Percentiles rank a stretch among this genome's conserved stretches.
phyloP scores from a whole-genome alignment of 2,888 invertebrate species.

The Ennomos quercinarius region DNA sequence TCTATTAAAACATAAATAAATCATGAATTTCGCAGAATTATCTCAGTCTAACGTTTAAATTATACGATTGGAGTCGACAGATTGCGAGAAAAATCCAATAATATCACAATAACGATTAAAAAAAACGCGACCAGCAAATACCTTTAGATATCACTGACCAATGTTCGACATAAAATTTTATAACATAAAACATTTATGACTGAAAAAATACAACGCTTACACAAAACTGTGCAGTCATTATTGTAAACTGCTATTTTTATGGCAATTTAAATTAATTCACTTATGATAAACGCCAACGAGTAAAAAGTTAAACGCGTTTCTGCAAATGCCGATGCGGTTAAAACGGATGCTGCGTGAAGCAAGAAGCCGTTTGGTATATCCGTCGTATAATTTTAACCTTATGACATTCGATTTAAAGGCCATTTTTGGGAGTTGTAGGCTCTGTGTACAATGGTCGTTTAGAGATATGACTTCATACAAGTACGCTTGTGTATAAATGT shows the following conservation, averaged over 20 bases:
- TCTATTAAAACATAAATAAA: slow-evolving; percentile 41
- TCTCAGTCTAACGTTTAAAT: slow-evolving; percentile 26
- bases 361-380: slow-evolving; percentile 57
- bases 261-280: slow-evolving; percentile 81
- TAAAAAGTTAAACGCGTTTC: slow-evolving; percentile 70
- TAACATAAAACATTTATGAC: slow-evolving; percentile 63
- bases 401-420: slow-evolving; percentile 6
- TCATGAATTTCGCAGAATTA: slow-evolving; percentile 29
- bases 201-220: slow-evolving; percentile 48
- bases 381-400: slow-evolving; percentile 23
- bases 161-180: slow-evolving; percentile 59
- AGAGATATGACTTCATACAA: slow-evolving; percentile 66
- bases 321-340: slow-evolving; percentile 70
- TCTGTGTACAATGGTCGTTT: slow-evolving; percentile 51
- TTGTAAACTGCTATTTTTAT: slow-evolving; percentile 76
- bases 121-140: slow-evolving; percentile 4
- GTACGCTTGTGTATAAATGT: slow-evolving; percentile 2
- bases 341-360: slow-evolving; percentile 65
- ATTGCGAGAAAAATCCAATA: slow-evolving; percentile 16
- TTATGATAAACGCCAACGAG: slow-evolving; percentile 71
- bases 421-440: slow-evolving; percentile 3
- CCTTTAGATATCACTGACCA: slow-evolving; percentile 50
- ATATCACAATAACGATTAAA: not conserved
- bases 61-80: slow-evolving; percentile 34
- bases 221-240: slow-evolving; percentile 66